A percentile compares a stretch with the other conserved stretches of the same genome.
Conservation (phyloP, 2,113 vertebrate genomes). For the Pelobates fuscus region DNA sequence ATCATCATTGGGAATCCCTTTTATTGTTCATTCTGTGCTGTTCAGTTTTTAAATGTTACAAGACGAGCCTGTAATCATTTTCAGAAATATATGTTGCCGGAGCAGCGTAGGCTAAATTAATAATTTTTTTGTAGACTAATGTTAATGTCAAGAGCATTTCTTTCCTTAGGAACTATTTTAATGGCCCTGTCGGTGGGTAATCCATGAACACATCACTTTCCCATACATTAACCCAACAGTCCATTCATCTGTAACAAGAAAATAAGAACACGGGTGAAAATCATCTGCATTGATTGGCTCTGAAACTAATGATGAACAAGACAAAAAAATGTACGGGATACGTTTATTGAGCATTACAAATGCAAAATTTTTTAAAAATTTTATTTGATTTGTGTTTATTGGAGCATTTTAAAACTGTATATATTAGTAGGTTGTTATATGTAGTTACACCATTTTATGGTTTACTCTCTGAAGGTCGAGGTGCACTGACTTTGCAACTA, state of each 20-base stretch:
- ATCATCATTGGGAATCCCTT: slow-evolving; percentile 15
- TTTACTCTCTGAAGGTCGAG: too few species aligned
- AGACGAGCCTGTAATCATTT: slow-evolving; percentile 50
- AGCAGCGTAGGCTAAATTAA: slow-evolving; percentile 44
- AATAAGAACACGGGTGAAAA: slow-evolving; percentile 45
- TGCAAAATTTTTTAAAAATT: neutral
- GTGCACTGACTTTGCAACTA: too few species aligned
- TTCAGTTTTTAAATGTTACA: slow-evolving; percentile 49
- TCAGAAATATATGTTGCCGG: slow-evolving; percentile 50
- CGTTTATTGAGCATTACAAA: neutral
- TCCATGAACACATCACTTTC: slow-evolving; percentile 47
- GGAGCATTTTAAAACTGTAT: neutral
- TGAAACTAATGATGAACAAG: slow-evolving; percentile 28
- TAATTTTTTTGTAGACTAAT: slow-evolving; percentile 55
- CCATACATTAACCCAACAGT: slow-evolving; percentile 42
- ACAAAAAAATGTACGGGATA: neutral
- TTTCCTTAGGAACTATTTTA: slow-evolving; percentile 57
- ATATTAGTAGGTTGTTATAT: too few species aligned
- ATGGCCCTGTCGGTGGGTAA: slow-evolving; percentile 53
- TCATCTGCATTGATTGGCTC: slow-evolving; percentile 51
- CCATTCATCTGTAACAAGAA: slow-evolving; percentile 43
- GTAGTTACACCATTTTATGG: too few species aligned
- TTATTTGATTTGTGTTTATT: neutral
- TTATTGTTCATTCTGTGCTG: slow-evolving; percentile 22
- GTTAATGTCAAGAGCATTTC: slow-evolving; percentile 50